Evolutionary conservation across 2,888 invertebrate species (phyloP).

Genomic region (Deilephila elpenor): DNA sequence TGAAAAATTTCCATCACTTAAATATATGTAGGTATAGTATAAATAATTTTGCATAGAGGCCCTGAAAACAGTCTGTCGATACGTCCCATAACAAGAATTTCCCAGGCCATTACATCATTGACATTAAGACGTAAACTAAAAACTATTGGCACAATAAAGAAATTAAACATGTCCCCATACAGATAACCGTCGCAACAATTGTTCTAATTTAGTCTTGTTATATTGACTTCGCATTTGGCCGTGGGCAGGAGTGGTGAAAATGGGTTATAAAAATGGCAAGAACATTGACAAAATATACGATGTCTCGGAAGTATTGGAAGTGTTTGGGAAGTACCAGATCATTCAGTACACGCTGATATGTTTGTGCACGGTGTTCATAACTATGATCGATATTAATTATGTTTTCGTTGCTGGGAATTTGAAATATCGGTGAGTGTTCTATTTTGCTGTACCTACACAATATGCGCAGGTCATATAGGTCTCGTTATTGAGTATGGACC

Average conservation of each 20-base stretch:
- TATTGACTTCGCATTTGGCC: constrained; percentile 13
- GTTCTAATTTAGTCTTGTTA: constrained; percentile 10
- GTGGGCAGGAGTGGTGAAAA: background rate
- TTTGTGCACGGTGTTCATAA: constrained; percentile 59
- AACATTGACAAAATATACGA: constrained; percentile 2
- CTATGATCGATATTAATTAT: constrained; percentile 70
- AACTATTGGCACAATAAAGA: constrained; percentile 2
- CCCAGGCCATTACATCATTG: background rate
- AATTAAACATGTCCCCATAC: background rate
- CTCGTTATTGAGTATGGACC: too few relatives aligned
- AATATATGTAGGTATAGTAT: background rate
- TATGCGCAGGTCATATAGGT: background rate
- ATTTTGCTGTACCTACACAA: background rate
- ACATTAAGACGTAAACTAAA: background rate
- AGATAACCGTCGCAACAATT: background rate
- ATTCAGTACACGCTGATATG: constrained; percentile 62
- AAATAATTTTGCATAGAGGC: background rate
- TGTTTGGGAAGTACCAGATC: constrained; percentile 75
- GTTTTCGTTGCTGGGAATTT: constrained; percentile 71
- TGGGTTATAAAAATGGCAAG: constrained; percentile 6
- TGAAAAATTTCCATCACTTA: too few relatives aligned
- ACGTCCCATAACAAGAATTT: background rate
- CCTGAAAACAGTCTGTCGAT: background rate
- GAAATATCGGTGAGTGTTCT: constrained; percentile 60
- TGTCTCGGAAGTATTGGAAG: constrained; percentile 59